phyloP scores from a whole-genome alignment of 2,113 vertebrate species.

The Geococcyx californianus region DNA sequence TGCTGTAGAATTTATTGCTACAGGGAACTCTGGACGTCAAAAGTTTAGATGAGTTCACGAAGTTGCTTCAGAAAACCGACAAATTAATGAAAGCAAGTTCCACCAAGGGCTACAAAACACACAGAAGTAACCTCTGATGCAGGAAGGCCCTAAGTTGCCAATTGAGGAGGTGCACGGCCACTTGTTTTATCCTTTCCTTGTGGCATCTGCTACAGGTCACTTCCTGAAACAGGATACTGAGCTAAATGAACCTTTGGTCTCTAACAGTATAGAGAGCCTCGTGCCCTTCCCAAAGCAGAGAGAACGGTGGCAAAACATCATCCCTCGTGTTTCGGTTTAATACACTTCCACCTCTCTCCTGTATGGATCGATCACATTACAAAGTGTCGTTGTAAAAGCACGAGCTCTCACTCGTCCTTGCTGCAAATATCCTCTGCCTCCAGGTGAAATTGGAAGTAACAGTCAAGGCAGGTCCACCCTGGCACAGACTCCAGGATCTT shows the following conservation, averaged over 20 bases:
- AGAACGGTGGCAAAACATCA: background rate
- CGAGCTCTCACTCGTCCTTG: background rate
- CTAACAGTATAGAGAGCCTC: background rate
- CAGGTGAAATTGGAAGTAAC: background rate
- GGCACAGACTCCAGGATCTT: background rate
- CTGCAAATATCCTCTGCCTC: background rate
- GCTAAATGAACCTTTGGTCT: background rate
- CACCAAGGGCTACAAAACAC: background rate
- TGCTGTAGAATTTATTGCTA: background rate
- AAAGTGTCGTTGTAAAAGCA: background rate
- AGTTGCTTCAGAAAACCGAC: background rate
- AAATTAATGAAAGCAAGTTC: constrained; percentile 14
- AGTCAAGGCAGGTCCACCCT: background rate
- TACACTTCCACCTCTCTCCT: background rate
- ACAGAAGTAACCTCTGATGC: background rate
- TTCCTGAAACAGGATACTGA: background rate
- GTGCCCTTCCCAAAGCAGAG: background rate
- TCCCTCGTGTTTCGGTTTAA: background rate
- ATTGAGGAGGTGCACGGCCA: background rate
- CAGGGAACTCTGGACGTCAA: background rate
- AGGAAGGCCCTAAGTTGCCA: background rate
- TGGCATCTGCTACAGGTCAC: background rate
- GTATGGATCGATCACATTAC: background rate
- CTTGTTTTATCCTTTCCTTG: background rate
- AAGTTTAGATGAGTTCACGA: constrained; percentile 1